Base-by-base conservation (phyloP, 2,888 invertebrate genomes). In the Bellardia pandia region DNA sequence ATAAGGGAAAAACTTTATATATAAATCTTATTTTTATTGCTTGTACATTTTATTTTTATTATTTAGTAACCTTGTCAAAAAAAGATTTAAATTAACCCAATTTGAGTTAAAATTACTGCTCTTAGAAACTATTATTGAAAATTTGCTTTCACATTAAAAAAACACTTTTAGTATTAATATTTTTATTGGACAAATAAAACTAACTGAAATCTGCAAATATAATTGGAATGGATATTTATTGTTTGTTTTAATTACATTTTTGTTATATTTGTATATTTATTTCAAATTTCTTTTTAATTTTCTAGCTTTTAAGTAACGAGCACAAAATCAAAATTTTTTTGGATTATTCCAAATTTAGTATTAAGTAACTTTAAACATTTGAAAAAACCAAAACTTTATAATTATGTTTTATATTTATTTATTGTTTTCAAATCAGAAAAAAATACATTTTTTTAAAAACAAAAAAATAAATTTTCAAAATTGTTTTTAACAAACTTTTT, bases 361-460 rank as follows among this genome's bases (percentile, higher is more conserved):
- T 82, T 89, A 89, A 85, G 82, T 40, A 79, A 75, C 66, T 80
- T 85, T 71, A 81, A 85, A 89, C 42, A 62, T 72, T 74, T 62
- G 58, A 72, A 60, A 68, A 72, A 56, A 60, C 89, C 87, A 91
- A 90, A 91, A 91, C 90, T 90, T 91, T 89, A 90, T 89, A 93
- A 93, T 40, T 75, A 42, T 78, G 69, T 75, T 37, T 68, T 86
- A 42, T 40, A 58, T 60, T 33, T 68, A 69, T 33, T 48, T 33
- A 60, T 45, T n/a, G n/a, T 78, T 11, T 14, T 45, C 23, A 58
- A 42, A 45, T 3, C 7, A 3, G 51, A 48, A 69, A n/a, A 66
- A 13, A 48, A 66, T 56, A 66, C 9, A 13, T 60, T 60, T 60
- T 33, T 33, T 74, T 6, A n/a, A 51, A 62, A 74, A 53, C 45